Evolutionary conservation across 1,140 invertebrate genomes (phyloP), one percentile per base, ranked within the genome.

Genomic region (Uloborus diversus): DNA sequence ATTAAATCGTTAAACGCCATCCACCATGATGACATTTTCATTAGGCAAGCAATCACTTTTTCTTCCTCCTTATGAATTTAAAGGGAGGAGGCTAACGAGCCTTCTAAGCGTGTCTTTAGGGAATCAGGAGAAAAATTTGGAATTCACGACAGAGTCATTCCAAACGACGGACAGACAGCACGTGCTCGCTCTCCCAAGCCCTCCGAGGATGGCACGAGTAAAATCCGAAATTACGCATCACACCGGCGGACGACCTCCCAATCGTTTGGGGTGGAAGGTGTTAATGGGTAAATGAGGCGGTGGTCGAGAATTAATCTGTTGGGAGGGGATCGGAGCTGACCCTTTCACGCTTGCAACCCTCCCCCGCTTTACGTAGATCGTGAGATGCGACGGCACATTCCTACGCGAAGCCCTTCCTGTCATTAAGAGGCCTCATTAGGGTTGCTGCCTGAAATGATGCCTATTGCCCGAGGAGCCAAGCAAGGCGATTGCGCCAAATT

Each of bases 241-340:
- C 25, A 11, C 28, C 49, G 14, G 5, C 56, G 9, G 37, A 25
- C 37, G 14, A n/a, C 49, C 35, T 33, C 27, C 56, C 56, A 59
- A 59, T 59, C 56, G 30, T 14, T 28, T n/a, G n/a, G n/a, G n/a
- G n/a, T n/a, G n/a, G 53, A 64, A 64, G 59, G 71, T 75, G 69
- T 75, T 75, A 75, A 75, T 75, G 71, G 71, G 56, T 28, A 59
- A 59, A 59, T 28, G 56, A 59, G 71, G 71, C 71, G 71, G 71
- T 64, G 71, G 71, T 75, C 37, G 71, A 75, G 71, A 75, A 75
- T 75, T 75, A 75, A 75, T 75, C 71, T 75, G 71, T 75, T 64
- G 57, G 57, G 71, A 32, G 57, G 57, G 59, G 70, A 75, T 62
- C 57, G 47, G 53, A 62, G 71, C 57, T 64, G 71, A 62, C 42